Percentiles rank a stretch among this genome's conserved stretches.
Conservation (phyloP, 2,797 vertebrate genomes). For the Schizothorax lantsangensis region DNA sequence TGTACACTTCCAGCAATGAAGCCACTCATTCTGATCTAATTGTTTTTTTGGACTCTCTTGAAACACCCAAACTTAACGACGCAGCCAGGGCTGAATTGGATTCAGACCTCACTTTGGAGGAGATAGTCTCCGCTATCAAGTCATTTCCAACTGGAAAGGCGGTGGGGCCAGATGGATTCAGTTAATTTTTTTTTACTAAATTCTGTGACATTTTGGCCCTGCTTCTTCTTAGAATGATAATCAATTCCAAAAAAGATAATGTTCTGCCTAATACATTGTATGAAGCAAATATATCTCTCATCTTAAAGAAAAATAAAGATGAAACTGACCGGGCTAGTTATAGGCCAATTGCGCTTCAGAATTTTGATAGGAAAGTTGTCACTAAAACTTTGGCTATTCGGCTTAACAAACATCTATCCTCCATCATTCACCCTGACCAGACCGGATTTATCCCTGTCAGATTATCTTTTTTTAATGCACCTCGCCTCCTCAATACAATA, state of each 20-base stretch:
- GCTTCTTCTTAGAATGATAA: background rate
- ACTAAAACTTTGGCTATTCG: background rate
- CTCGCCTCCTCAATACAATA: background rate
- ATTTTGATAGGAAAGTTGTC: background rate
- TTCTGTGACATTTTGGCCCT: background rate
- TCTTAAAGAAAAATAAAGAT: constrained; percentile 5
- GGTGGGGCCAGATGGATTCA: background rate
- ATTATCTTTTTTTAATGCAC: background rate
- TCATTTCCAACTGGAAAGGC: background rate
- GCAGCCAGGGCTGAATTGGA: background rate
- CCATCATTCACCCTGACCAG: background rate
- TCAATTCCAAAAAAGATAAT: background rate
- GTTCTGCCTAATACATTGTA: constrained; percentile 10
- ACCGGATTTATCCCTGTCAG: constrained; percentile 23
- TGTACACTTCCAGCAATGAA: background rate
- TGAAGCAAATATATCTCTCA: constrained; percentile 10
- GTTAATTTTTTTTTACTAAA: background rate
- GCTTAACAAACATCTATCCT: background rate
- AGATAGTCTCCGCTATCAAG: background rate
- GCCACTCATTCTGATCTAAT: background rate
- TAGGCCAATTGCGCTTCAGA: background rate
- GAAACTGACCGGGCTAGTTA: background rate
- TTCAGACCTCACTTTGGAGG: background rate
- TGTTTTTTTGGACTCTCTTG: background rate
- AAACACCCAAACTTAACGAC: background rate